A percentile compares a stretch with the other conserved stretches of the same genome.
Evolutionary conservation across 2,888 invertebrate genomes (phyloP).

Genomic region (Philhelius pedissequus): DNA sequence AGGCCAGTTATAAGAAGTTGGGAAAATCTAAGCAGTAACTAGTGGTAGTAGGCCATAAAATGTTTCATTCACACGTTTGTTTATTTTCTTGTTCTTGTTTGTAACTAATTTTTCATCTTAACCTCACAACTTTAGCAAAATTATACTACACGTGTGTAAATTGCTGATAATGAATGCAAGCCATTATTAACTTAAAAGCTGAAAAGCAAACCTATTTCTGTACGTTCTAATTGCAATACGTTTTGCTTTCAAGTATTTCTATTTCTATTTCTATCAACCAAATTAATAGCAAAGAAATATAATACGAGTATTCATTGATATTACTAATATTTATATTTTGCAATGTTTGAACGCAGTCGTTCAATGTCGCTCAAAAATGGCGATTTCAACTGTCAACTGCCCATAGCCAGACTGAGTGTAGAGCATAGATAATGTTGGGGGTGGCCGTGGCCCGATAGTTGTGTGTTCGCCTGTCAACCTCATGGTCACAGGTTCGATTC

Average conservation of each 20-base stretch:
- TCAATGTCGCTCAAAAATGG: slow-evolving; percentile 35
- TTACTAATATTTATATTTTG: slow-evolving; percentile 6
- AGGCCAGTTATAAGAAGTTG: slow-evolving; percentile 35
- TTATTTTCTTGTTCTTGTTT: slow-evolving; percentile 2
- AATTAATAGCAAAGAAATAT: background rate
- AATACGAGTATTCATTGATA: background rate
- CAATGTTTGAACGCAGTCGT: slow-evolving; percentile 31
- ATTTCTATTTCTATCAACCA: no score
- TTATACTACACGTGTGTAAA: slow-evolving; percentile 25
- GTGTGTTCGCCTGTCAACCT: no score
- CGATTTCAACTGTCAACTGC: slow-evolving; percentile 22
- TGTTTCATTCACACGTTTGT: slow-evolving; percentile 34
- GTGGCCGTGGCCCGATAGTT: no score
- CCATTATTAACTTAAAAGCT: slow-evolving; percentile 4
- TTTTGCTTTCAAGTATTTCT: slow-evolving; percentile 16
- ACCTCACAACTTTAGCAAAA: background rate
- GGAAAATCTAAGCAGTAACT: slow-evolving; percentile 20
- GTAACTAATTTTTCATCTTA: background rate
- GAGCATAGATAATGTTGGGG: no score
- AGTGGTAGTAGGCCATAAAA: slow-evolving; percentile 21
- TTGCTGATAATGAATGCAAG: background rate
- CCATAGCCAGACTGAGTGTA: background rate
- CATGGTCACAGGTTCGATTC: no score
- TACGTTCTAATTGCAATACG: background rate
- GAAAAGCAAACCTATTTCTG: background rate